phyloP scores from a whole-genome alignment of 2,797 vertebrate species.

The Xenentodon cancila region DNA sequence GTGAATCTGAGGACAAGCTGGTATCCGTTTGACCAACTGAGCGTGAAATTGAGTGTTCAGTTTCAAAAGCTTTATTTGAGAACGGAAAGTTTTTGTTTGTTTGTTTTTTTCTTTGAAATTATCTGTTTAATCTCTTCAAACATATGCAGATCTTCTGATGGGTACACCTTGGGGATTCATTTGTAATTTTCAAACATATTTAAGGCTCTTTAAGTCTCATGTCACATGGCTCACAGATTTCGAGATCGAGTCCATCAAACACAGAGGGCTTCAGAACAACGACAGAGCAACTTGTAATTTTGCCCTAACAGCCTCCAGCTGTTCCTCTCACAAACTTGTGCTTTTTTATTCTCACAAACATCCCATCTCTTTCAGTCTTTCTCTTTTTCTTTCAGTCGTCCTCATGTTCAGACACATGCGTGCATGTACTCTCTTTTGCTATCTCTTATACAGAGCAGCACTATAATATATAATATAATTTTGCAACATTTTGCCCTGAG shows the following conservation, averaged over 20 bases:
- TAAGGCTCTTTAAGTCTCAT: not conserved
- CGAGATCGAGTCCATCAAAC: constrained; percentile 19
- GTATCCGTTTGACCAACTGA: constrained; percentile 19
- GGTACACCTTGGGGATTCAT: not conserved
- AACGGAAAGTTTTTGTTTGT: not conserved
- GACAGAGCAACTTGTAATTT: constrained; percentile 15
- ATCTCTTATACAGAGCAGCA: too few species aligned
- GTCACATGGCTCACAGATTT: constrained; percentile 1
- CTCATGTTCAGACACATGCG: not conserved
- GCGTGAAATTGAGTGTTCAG: constrained; percentile 12
- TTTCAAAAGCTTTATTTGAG: not conserved
- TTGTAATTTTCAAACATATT: not conserved
- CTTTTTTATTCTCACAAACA: constrained; percentile 16
- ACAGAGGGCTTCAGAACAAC: not conserved
- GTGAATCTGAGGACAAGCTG: constrained; percentile 28
- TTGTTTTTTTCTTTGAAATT: not conserved
- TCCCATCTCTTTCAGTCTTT: constrained; percentile 30
- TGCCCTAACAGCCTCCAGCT: constrained; percentile 2
- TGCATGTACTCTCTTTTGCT: not conserved
- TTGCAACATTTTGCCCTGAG: not conserved
- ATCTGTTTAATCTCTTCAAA: not conserved
- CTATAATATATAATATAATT: too few species aligned
- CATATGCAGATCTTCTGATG: not conserved
- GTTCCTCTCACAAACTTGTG: constrained; percentile 18
- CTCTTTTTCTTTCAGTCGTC: constrained; percentile 5